Conservation (phyloP, 92 coral and sea anemone species). For the Anthopleura xanthogrammica region DNA sequence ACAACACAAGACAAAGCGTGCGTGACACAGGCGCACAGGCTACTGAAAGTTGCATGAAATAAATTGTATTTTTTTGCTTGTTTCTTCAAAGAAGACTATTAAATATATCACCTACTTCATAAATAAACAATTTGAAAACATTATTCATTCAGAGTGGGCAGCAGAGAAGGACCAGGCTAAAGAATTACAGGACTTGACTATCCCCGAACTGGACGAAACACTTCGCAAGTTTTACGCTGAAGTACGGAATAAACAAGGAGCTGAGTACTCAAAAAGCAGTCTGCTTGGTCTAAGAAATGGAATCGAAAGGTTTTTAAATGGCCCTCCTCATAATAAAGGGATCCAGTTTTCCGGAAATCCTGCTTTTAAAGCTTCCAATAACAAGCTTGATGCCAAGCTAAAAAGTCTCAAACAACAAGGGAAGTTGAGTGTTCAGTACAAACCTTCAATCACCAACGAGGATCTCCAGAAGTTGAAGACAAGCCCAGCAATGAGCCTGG, state of each 20-base stretch:
- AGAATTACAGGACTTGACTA: constrained; percentile 14
- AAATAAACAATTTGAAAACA: too few relatives aligned
- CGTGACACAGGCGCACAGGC: too few relatives aligned
- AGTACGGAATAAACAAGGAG: constrained; percentile 40
- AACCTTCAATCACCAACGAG: constrained; percentile 22
- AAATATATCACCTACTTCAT: too few relatives aligned
- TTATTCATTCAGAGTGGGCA: constrained; percentile 51
- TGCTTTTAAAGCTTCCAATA: constrained; percentile 25
- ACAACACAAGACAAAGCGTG: too few relatives aligned
- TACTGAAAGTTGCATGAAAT: too few relatives aligned
- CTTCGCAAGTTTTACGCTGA: constrained; percentile 42
- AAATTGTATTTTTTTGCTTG: too few relatives aligned
- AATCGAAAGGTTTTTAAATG: constrained; percentile 27
- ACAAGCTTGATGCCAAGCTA: constrained; percentile 36
- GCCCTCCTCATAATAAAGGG: constrained; percentile 42
- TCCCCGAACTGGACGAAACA: constrained; percentile 19
- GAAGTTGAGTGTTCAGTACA: constrained; percentile 24
- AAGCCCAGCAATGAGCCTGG: neutral
- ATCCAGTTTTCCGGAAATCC: constrained; percentile 33
- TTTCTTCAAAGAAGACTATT: too few relatives aligned
- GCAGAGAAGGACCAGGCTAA: constrained; percentile 12
- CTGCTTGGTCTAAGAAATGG: constrained; percentile 34
- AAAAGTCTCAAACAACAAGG: constrained; percentile 25
- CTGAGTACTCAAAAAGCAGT: constrained; percentile 17
- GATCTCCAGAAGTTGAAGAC: constrained; percentile 32